These are phyloP conservation scores for Solenodon paradoxus DNA, from an alignment of 2,113 vertebrate species.

Conservation along the genomic window DNA sequence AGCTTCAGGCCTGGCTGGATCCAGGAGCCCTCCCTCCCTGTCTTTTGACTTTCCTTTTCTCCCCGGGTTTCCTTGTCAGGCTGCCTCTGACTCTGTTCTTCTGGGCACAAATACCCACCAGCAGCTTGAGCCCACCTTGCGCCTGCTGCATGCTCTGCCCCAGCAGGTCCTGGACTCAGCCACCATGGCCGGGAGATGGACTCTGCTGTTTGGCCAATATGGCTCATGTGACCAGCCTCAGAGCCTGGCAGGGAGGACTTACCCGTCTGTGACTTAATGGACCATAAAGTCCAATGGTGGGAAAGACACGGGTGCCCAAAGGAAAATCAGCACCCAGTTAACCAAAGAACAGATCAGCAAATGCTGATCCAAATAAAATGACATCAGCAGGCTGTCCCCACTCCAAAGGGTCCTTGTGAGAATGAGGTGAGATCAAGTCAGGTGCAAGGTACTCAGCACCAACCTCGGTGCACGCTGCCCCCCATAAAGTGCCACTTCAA, in stretches of 20 bases:
- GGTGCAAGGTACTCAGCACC: background rate
- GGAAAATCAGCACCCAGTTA: background rate
- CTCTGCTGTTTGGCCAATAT: background rate
- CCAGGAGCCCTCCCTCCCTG: background rate
- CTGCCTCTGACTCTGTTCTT: background rate
- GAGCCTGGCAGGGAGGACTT: fast-evolving
- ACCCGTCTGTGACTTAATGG: background rate
- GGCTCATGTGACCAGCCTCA: background rate
- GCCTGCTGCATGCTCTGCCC: background rate
- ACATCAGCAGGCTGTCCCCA: too few species aligned
- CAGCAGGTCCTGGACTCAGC: background rate
- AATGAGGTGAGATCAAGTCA: background rate
- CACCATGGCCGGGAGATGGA: background rate
- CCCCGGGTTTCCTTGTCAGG: background rate
- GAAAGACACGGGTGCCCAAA: background rate
- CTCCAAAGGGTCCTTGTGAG: background rate
- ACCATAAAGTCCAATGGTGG: background rate
- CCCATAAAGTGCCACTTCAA: too few species aligned
- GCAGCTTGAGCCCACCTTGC: background rate
- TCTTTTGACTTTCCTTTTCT: background rate
- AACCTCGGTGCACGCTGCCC: too few species aligned
- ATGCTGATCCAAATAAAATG: background rate
- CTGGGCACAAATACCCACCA: background rate
- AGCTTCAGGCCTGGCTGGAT: conserved; percentile 48
- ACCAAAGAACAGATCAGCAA: background rate